Base-by-base conservation (phyloP, 2,888 invertebrate genomes). In the Laothoe populi region DNA sequence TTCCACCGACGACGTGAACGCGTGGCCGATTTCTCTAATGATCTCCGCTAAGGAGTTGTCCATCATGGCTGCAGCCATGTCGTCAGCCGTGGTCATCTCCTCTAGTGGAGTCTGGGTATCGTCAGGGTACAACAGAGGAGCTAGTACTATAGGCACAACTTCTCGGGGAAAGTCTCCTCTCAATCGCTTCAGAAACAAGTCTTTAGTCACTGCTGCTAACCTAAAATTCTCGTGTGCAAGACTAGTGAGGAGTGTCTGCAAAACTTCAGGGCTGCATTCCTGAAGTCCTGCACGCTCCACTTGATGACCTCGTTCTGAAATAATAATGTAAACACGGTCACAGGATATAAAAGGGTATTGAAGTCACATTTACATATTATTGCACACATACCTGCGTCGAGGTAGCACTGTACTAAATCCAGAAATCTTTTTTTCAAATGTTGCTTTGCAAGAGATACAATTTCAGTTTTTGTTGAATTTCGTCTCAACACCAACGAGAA, bases 21-120 rank as follows among this genome's bases (percentile, higher is more conserved):
- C 94, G 89, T 97, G 98, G 61, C 99, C 98, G 81, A 99, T 95
- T 90, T 99, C 99, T 83, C 96, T 95, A 78, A 99, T 95, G 79
- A 98, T 94, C 81, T 98, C 98, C 69, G 98, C 96, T 81, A 97
- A 91, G 66, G 96, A 95, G 82, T 95, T 95, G 75, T 96, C 96
- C 95, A 95, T 96, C 88, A 93, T 93, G 84, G 93, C 93, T 65
- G 90, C 83, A 71, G 93, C 84, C 92, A 92, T 94, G 84, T 94
- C 95, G 86, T 92, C 95, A 74, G 94, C 94, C 74, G 94, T 93
- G 73, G 94, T 94, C 94, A 95, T 95, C 83, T 92, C 92, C 81
- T 94, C 94, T 66, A 95, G 93, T 63, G 95, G 94, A 75, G 94
- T 92, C 89, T 95, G 94, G 70, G 94, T 95, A 85, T 95, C 95